Evolutionary conservation across 2,888 invertebrate species (phyloP), one percentile per base, ranked within the genome.

Genomic region (Antheraea assamensis): DNA sequence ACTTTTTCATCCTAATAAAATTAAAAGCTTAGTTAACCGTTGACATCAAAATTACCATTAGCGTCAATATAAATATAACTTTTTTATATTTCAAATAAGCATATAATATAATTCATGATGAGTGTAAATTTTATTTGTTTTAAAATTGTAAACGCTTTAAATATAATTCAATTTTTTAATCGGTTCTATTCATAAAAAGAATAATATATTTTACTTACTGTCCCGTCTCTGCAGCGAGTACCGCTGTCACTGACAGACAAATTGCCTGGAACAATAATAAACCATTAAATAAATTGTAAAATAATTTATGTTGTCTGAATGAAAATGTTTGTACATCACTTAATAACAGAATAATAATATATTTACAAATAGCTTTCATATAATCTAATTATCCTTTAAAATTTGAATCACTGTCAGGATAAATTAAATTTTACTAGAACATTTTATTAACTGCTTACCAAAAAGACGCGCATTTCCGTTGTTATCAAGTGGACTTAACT

Each of bases 401-500:
- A 35, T 30, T 30, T 64, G 15, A 64, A 17, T 17, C 61, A 30
- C 61, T 64, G n/a, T n/a, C n/a, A 17, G 15, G 17, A 17, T 17
- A 64, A 30, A 17, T 30, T 30, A 17, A 13, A 30, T 64, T 64
- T 68, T 68, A 3, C 31, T 68, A n/a, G 8, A 68, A 35, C 15
- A 68, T 35, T 66, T 71, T 71, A 66, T 64, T 30, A 64, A 55
- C 31, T 72, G 89, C 93, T 89, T 85, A 94, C 94, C 90, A 92
- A 80, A 80, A 93, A 82, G 77, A 82, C 82, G 77, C 91, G 90
- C 94, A 94, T 94, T 90, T 88, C 85, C 83, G 90, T 89, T 87
- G 84, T 85, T 83, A 84, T 88, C 88, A 83, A 85, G 85, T 86
- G 88, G 82, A 84, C 83, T 84, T 85, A 83, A 86, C 87, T 81